Conservation (phyloP, 2,797 vertebrate species). For the Gymnothorax javanicus region DNA sequence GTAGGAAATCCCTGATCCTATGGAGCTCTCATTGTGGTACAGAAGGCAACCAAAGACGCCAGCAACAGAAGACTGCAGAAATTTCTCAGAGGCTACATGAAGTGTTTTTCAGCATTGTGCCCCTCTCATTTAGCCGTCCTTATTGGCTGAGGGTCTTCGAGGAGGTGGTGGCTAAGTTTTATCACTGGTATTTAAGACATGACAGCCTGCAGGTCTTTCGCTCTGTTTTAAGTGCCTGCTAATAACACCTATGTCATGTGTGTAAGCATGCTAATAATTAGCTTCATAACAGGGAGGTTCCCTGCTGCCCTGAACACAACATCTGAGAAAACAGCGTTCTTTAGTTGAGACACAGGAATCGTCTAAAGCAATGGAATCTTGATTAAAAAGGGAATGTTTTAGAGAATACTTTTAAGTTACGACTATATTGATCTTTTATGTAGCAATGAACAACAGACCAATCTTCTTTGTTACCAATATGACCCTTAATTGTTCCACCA, state of each 20-base stretch:
- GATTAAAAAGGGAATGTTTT: neutral
- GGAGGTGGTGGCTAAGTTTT: constrained; percentile 73
- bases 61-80: constrained; percentile 58
- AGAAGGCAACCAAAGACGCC: constrained; percentile 52
- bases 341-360: neutral
- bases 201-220: constrained; percentile 55
- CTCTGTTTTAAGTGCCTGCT: constrained; percentile 55
- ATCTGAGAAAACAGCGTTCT: constrained; percentile 4
- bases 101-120: constrained; percentile 45
- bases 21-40: constrained; percentile 64
- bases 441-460: neutral
- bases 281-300: constrained; percentile 50
- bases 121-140: constrained; percentile 47
- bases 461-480: neutral
- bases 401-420: no score
- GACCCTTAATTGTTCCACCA: constrained; percentile 1
- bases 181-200: constrained; percentile 69
- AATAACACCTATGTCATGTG: constrained; percentile 69
- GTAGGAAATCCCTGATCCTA: constrained; percentile 54
- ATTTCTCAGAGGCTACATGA: constrained; percentile 66
- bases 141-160: constrained; percentile 66
- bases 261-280: constrained; percentile 72
- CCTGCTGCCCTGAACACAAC: neutral
- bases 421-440: neutral
- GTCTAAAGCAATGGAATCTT: neutral